These are phyloP conservation scores for Trachelus stipa DNA, from an alignment of 2,888 invertebrate species.

Conservation along the genomic window DNA sequence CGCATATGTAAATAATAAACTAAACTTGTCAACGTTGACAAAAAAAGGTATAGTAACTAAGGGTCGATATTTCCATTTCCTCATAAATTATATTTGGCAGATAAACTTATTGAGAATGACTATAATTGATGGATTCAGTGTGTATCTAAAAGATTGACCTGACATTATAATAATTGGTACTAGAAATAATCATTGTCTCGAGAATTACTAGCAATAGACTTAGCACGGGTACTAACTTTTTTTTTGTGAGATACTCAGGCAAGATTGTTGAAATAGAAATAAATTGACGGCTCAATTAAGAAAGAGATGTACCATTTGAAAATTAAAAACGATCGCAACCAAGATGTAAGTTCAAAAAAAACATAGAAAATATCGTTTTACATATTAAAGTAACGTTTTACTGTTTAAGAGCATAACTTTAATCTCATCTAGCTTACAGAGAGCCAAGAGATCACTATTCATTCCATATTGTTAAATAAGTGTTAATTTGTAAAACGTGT, in stretches of 20 bases:
- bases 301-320: neutral
- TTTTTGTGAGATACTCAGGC: neutral
- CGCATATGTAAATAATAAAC: neutral
- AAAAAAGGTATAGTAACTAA: neutral
- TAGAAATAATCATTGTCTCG: neutral
- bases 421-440: neutral
- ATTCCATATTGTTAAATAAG: neutral
- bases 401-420: neutral
- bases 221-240: neutral
- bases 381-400: neutral
- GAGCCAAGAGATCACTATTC: neutral
- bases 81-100: neutral
- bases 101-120: neutral
- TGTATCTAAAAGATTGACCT: neutral
- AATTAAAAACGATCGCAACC: neutral
- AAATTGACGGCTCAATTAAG: neutral
- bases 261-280: neutral
- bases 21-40: neutral
- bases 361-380: neutral
- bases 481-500: neutral
- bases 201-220: neutral
- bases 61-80: neutral
- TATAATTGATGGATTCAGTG: neutral
- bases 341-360: neutral
- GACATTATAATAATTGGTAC: neutral